These are phyloP conservation scores for Neoarius graeffei DNA, from an alignment of 2,113 vertebrate species.

Conservation along the genomic window DNA sequence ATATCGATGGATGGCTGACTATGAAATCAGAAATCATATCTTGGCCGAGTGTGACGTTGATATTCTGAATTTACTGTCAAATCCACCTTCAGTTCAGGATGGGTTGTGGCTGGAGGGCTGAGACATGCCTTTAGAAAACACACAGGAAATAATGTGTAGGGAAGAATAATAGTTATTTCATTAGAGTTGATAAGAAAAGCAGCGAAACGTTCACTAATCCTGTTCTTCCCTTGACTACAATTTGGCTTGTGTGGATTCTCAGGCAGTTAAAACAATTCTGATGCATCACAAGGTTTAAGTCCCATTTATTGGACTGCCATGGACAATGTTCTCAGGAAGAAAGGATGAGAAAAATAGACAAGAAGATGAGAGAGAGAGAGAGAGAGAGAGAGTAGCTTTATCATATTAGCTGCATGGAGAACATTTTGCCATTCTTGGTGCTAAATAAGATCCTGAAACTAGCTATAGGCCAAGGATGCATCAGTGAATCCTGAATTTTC, in stretches of 20 bases:
- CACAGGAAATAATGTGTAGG: not conserved
- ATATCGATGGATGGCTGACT: constrained; percentile 91
- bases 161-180: not conserved
- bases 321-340: no score
- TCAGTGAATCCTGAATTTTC: not conserved
- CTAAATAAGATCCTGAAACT: no score
- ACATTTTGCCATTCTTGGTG: no score
- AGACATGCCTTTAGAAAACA: not conserved
- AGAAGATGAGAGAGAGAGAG: no score
- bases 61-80: constrained; percentile 95
- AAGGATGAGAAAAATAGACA: no score
- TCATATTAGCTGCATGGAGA: no score
- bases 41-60: constrained; percentile 91
- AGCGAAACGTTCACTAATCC: not conserved
- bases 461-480: not conserved
- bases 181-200: not conserved
- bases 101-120: not conserved
- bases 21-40: constrained; percentile 79
- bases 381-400: no score
- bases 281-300: not conserved
- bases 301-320: not conserved
- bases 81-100: not conserved
- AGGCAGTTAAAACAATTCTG: not conserved
- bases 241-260: not conserved
- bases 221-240: not conserved